Base-by-base conservation (phyloP, 1,140 invertebrate species). In the Oedothorax gibbosus region DNA sequence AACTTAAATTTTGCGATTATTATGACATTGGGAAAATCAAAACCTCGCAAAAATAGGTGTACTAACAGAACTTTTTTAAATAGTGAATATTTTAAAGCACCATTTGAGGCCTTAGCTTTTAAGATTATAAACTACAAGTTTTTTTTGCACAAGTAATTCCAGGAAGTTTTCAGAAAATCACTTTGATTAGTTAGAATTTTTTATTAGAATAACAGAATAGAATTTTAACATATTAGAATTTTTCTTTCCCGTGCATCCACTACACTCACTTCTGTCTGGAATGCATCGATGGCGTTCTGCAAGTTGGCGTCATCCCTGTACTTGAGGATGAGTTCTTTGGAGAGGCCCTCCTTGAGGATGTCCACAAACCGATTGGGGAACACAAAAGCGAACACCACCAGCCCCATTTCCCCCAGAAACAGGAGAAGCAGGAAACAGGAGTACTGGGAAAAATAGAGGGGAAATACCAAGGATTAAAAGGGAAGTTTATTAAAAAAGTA, bases 231-330 rank as follows among this genome's bases (percentile, higher is more conserved):
- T 3, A 69, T n/a, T n/a, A 69, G n/a, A 7, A 69, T 2, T 18
- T 20, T 35, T 18, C 35, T 64, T 49, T 60, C 18, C 60, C 11
- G 35, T 56, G 0, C n/a, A 75, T n/a, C 35, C 35, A 2, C 35
- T 15, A 68, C 78, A 72, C 91, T 92, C 90, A 96, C 95, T 90
- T 97, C 95, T 91, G 96, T 94, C 90, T 98, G 97, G 20, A 96
- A 94, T 92, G 96, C 97, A 90, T 98, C 96, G 86, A 98, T 97
- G 85, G 97, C 94, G 91, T 97, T 97, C 89, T 97, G 95, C 71
- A 97, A 91, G 91, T 98, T 96, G 7, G 94, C 93, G 91, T 97
- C 96, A 89, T 98, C 96, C 79, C 96, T 91, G 90, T 98, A 98
- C 12, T 94, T 94, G 87, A 95, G 94, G 75, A 98, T 96, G 9